Evolutionary conservation across 2,888 invertebrate genomes (phyloP).

Genomic region (Andrena minutula): DNA sequence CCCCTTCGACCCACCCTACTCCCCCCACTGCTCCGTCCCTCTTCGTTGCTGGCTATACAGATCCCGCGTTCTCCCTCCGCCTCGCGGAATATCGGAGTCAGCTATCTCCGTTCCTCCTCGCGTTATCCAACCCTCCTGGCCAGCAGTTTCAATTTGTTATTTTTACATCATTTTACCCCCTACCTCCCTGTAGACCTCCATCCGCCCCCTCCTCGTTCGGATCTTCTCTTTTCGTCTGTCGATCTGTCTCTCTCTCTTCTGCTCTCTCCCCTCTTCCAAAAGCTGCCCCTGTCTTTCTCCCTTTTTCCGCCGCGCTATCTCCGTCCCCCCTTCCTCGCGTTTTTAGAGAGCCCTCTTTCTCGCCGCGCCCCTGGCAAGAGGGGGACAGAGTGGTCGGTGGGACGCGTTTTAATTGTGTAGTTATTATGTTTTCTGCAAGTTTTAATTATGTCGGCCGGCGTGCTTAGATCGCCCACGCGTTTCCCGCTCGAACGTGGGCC

Average conservation of each 20-base stretch:
- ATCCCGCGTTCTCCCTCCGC: slow-evolving; percentile 34
- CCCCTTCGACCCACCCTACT: slow-evolving; percentile 64
- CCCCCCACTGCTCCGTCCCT: slow-evolving; percentile 39
- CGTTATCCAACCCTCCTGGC: slow-evolving; percentile 73
- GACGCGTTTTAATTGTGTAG: slow-evolving; percentile 74
- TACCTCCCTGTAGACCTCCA: slow-evolving; percentile 55
- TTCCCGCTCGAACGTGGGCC: slow-evolving; percentile 13
- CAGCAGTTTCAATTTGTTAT: slow-evolving; percentile 82
- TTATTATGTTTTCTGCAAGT: slow-evolving; percentile 74
- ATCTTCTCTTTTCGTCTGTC: slow-evolving; percentile 39
- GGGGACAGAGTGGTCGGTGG: slow-evolving; percentile 27
- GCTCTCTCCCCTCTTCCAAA: slow-evolving; percentile 6
- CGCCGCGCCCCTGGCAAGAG: slow-evolving; percentile 30
- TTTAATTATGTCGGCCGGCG: slow-evolving; percentile 68
- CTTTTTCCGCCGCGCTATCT: slow-evolving; percentile 6
- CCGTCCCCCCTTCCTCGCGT: slow-evolving; percentile 14
- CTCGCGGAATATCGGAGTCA: slow-evolving; percentile 11
- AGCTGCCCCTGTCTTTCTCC: not conserved
- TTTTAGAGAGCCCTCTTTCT: slow-evolving; percentile 26
- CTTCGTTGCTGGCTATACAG: slow-evolving; percentile 37
- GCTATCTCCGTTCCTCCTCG: slow-evolving; percentile 46
- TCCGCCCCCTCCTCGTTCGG: slow-evolving; percentile 55
- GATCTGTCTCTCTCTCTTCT: slow-evolving; percentile 52
- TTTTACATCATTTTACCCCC: slow-evolving; percentile 81
- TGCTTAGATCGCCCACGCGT: slow-evolving; percentile 58